These are phyloP conservation scores for Tragulus kanchil DNA, from an alignment of 2,113 vertebrate genomes.

Conservation along the genomic window DNA sequence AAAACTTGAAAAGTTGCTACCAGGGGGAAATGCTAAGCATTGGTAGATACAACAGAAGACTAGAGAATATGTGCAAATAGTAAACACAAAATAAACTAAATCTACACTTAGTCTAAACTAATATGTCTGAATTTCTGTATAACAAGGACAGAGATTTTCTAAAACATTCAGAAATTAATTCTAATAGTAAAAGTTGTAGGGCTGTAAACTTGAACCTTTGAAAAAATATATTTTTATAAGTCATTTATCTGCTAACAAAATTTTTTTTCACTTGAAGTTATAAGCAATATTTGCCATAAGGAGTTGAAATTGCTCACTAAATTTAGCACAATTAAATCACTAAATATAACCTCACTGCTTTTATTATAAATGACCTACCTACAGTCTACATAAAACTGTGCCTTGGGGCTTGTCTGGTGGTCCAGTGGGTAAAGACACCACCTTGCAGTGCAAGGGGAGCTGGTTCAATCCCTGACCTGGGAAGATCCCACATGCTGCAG, in stretches of 20 bases:
- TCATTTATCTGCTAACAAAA: constrained; percentile 37
- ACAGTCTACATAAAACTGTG: not conserved
- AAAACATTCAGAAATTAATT: constrained; percentile 41
- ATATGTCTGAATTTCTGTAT: not conserved
- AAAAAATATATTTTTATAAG: not conserved
- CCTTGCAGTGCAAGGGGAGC: too few relatives aligned
- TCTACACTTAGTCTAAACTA: not conserved
- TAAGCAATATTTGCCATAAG: constrained; percentile 10
- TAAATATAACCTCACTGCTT: not conserved
- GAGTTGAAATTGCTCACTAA: not conserved
- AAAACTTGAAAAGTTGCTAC: constrained; percentile 39
- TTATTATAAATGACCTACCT: not conserved
- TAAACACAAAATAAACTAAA: constrained; percentile 55
- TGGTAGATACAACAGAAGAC: not conserved
- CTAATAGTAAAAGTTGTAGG: constrained; percentile 41
- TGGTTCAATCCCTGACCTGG: too few relatives aligned
- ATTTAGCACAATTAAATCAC: not conserved
- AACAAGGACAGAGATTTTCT: constrained; percentile 14
- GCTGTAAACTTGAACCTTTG: not conserved
- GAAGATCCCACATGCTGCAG: too few relatives aligned
- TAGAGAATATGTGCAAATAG: constrained; percentile 29
- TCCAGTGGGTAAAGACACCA: too few relatives aligned
- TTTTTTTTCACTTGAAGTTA: not conserved
- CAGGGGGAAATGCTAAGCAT: constrained; percentile 1
- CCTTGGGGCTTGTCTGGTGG: too few relatives aligned